Percentiles rank a stretch among this genome's conserved stretches.
These are phyloP conservation scores for Rotaria magnacalcarata DNA, from an alignment of 2,888 invertebrate genomes.

Conservation along the genomic window DNA sequence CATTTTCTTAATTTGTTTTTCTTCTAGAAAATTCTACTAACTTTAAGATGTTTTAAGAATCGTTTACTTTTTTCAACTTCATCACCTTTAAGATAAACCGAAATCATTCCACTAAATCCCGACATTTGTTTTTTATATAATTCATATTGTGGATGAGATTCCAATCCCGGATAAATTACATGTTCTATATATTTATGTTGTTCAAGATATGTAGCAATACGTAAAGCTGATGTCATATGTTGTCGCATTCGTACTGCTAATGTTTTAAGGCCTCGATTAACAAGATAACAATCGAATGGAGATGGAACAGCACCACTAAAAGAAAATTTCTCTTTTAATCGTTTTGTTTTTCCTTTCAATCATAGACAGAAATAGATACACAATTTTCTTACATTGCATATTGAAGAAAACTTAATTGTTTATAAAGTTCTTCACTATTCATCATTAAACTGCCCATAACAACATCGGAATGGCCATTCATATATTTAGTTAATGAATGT, in stretches of 20 bases:
- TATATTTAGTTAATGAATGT: conserved; percentile 91
- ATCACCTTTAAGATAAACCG: conserved; percentile 58
- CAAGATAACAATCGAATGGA: conserved; percentile 89
- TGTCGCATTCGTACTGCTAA: conserved; percentile 58
- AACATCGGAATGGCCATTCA: conserved; percentile 92
- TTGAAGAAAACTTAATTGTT: conserved; percentile 76
- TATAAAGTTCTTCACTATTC: conserved; percentile 69
- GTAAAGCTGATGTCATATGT: conserved; percentile 58
- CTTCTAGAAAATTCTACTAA: conserved; percentile 46
- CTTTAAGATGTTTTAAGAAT: conserved; percentile 56
- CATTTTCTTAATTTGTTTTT: neutral
- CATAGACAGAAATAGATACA: conserved; percentile 49
- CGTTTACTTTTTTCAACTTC: conserved; percentile 50
- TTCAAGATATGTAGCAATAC: conserved; percentile 56
- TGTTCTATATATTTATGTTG: conserved; percentile 53
- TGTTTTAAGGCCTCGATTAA: conserved; percentile 65
- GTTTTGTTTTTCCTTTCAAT: neutral
- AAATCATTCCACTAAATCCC: conserved; percentile 59
- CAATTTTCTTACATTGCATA: conserved; percentile 66
- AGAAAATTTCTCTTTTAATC: neutral
- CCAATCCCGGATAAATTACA: conserved; percentile 57
- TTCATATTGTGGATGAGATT: conserved; percentile 57
- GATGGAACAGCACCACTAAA: conserved; percentile 79
- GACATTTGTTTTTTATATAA: conserved; percentile 57
- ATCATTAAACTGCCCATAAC: conserved; percentile 85